phyloP scores from a whole-genome alignment of 1,140 invertebrate species.

The Medauroidea extradentata region DNA sequence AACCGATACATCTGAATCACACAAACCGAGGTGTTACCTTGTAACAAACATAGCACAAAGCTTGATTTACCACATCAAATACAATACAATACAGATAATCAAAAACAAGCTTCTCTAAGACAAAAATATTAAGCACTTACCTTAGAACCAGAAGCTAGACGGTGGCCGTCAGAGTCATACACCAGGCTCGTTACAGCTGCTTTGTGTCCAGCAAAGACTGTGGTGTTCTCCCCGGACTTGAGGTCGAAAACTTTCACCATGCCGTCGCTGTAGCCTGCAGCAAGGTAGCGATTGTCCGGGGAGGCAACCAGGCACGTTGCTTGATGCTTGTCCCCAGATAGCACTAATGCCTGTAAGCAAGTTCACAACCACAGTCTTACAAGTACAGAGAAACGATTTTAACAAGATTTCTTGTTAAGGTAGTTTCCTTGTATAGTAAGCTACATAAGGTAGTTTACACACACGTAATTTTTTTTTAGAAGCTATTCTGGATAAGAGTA shows the following conservation, averaged over 20 bases:
- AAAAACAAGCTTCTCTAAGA: not conserved
- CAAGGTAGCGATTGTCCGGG: constrained; percentile 69
- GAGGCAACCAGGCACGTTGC: constrained; percentile 69
- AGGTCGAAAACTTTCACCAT: constrained; percentile 78
- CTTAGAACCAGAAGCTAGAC: constrained; percentile 81
- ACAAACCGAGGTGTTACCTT: too few relatives aligned
- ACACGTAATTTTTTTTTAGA: too few relatives aligned
- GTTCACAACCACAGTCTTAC: too few relatives aligned
- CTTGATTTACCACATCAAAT: too few relatives aligned
- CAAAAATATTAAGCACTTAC: constrained; percentile 44
- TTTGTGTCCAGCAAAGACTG: constrained; percentile 85
- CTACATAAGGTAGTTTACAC: too few relatives aligned
- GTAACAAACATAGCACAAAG: too few relatives aligned
- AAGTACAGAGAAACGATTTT: too few relatives aligned
- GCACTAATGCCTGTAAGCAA: constrained; percentile 57
- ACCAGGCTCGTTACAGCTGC: constrained; percentile 75
- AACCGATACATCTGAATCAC: too few relatives aligned
- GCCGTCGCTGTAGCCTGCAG: constrained; percentile 90
- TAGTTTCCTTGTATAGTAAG: too few relatives aligned
- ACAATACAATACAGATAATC: too few relatives aligned
- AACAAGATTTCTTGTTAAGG: too few relatives aligned
- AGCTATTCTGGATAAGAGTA: too few relatives aligned
- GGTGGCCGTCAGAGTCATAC: constrained; percentile 75
- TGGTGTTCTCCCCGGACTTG: constrained; percentile 60
- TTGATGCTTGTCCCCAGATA: constrained; percentile 70